These are phyloP conservation scores for Branchipolynoe longqiensis DNA, from an alignment of 2,888 invertebrate species.

Conservation along the genomic window DNA sequence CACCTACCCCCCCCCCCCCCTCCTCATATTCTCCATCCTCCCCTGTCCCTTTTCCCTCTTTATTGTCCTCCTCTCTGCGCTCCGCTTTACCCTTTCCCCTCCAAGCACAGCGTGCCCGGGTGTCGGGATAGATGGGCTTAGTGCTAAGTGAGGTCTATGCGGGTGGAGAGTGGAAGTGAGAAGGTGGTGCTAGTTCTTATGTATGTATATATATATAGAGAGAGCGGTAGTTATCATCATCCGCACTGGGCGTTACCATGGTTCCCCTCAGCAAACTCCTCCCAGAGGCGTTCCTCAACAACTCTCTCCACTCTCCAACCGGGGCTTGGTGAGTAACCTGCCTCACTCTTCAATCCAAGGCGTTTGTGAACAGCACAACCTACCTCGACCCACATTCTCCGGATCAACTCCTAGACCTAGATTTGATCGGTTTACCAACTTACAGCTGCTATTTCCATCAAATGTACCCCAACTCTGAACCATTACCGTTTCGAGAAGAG, in stretches of 20 bases:
- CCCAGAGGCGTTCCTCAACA: not conserved
- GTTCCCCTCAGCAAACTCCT: not conserved
- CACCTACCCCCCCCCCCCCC: not conserved
- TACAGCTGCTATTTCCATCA: not conserved
- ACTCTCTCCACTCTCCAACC: not conserved
- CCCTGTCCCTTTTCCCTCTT: not conserved
- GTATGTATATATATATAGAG: constrained; percentile 29
- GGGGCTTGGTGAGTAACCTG: not conserved
- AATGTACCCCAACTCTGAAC: not conserved
- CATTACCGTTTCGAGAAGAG: no score
- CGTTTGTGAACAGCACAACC: no score
- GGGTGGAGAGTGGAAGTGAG: not conserved
- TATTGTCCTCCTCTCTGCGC: not conserved
- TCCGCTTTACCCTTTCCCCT: no score
- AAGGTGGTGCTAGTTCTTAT: not conserved
- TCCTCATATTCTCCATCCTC: not conserved
- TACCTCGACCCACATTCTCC: not conserved
- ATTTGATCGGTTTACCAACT: no score
- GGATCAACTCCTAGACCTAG: not conserved
- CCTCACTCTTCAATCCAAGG: constrained; percentile 1
- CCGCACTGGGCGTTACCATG: constrained; percentile 43
- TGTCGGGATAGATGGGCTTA: not conserved
- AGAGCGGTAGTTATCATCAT: constrained; percentile 37
- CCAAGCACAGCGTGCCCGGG: not conserved
- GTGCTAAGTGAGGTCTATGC: not conserved